Evolutionary conservation across 1,140 invertebrate species (phyloP).

Genomic region (Tetramorium alpestre): DNA sequence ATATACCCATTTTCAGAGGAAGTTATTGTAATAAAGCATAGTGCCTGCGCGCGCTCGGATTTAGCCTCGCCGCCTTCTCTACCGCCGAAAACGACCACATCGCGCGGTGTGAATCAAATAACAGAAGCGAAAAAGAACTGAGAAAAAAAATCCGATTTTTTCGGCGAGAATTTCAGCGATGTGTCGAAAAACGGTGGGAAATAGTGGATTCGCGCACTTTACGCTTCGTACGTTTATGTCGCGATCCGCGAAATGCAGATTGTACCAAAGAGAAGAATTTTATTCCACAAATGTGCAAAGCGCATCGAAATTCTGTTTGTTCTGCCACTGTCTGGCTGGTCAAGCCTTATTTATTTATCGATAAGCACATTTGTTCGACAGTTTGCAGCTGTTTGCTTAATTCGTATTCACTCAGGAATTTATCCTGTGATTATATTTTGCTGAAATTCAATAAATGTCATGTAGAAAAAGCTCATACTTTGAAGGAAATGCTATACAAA

Average conservation of each 20-base stretch:
- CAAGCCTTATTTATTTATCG: slow-evolving; percentile 32
- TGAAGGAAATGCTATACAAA: not conserved
- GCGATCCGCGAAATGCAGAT: slow-evolving; percentile 58
- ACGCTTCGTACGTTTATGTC: slow-evolving; percentile 44
- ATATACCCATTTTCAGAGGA: slow-evolving; percentile 52
- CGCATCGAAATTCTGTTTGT: slow-evolving; percentile 31
- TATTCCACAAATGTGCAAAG: slow-evolving; percentile 18
- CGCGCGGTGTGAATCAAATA: slow-evolving; percentile 52
- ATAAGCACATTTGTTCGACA: slow-evolving; percentile 26
- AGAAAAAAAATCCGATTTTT: slow-evolving; percentile 60
- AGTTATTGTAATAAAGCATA: slow-evolving; percentile 63
- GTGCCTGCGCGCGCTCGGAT: slow-evolving; percentile 19
- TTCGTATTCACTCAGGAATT: not conserved
- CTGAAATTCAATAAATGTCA: not conserved
- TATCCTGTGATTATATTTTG: not conserved
- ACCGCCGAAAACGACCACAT: slow-evolving; percentile 36
- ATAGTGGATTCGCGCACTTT: slow-evolving; percentile 24
- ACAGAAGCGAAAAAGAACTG: slow-evolving; percentile 48
- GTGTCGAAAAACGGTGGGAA: slow-evolving; percentile 52
- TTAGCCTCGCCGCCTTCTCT: not conserved
- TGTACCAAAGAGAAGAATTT: slow-evolving; percentile 38
- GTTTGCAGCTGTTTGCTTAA: not conserved
- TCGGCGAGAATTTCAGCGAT: slow-evolving; percentile 45
- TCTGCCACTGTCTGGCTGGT: not conserved
- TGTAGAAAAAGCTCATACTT: not conserved